Base-by-base conservation (phyloP, 2,113 vertebrate species). In the Sakesphorus luctuosus region DNA sequence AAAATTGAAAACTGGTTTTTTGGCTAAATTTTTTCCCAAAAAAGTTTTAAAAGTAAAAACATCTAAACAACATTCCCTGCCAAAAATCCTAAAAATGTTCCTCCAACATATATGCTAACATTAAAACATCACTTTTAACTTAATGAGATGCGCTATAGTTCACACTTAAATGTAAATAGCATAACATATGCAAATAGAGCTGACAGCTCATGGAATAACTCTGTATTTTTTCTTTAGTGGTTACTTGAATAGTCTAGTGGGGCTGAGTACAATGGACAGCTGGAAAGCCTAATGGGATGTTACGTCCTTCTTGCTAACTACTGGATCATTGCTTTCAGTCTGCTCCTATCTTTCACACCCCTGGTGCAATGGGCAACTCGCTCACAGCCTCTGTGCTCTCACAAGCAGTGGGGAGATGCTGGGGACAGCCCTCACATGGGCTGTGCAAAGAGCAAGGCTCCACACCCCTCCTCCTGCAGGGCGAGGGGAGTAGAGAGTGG, bases 281-380 rank as follows among this genome's bases (percentile, higher is more conserved):
- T 62, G 61, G 73, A 84, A 74, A 89, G 36, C 11, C n/a, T 66
- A 16, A n/a, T 3, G 3, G 10, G 8, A 7, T 80, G 31, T 53
- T 44, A 11, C 1, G 2, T 72, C 40, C 11, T 46, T 31, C 31
- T 83, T 71, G 36, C 19, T 43, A 67, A 56, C 24, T 26, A 18
- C 33, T 14, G 25, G n/a, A 12, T 40, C 26, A 25, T 18, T 11
- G 40, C 14, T 72, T 78, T 36, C 44, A 26, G 13, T 58, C 23
- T 74, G n/a, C 5, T 52, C 18, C 9, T 62, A 7, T 66, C 71
- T 81, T 89, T 74, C 61, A 61, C 31, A 23, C 11, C 40, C 35
- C 12, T 69, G 19, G 11, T 67, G 25, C 38, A 69, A 80, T 0
- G 5, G 20, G 31, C 33, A 43, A 20, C 4, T 49, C 2, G 0